A percentile compares a stretch with the other conserved stretches of the same genome.
Evolutionary conservation across 1,140 invertebrate genomes (phyloP).

Genomic region (Nymphalis io): DNA sequence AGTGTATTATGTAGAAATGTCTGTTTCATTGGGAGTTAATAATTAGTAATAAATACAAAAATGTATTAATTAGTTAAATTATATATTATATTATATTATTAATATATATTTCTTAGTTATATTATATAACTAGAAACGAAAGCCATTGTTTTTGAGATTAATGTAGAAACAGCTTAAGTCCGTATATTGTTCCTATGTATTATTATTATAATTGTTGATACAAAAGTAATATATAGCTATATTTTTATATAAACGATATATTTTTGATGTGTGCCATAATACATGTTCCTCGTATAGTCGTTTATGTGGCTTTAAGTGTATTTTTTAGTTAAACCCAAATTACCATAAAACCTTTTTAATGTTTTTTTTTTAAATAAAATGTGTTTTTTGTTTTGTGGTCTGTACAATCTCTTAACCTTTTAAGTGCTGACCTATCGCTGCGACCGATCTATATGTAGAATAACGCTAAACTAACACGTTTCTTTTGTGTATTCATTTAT

Average conservation of each 20-base stretch:
- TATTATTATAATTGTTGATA: background rate
- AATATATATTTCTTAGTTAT: background rate
- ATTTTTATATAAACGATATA: slow-evolving; percentile 4
- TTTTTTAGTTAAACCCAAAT: background rate
- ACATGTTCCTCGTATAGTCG: slow-evolving; percentile 9
- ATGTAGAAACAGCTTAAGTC: background rate
- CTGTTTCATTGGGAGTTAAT: too few species aligned
- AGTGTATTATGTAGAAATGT: too few species aligned
- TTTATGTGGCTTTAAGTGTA: slow-evolving; percentile 10
- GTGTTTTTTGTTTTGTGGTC: too few species aligned
- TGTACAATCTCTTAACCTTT: too few species aligned
- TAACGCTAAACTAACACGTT: too few species aligned
- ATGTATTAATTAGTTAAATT: background rate
- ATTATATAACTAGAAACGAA: background rate
- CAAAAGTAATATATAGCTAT: background rate
- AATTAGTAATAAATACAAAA: background rate
- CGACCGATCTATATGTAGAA: too few species aligned
- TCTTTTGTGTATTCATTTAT: too few species aligned
- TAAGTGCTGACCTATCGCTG: too few species aligned
- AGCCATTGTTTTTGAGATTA: background rate
- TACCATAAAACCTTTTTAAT: background rate
- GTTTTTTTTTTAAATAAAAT: too few species aligned
- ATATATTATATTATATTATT: background rate
- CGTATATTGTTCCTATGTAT: background rate
- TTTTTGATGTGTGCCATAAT: slow-evolving; percentile 18